A percentile compares a stretch with the other conserved stretches of the same genome.
Evolutionary conservation across 2,888 invertebrate genomes (phyloP).

Genomic region (Ganaspis brasiliensis): DNA sequence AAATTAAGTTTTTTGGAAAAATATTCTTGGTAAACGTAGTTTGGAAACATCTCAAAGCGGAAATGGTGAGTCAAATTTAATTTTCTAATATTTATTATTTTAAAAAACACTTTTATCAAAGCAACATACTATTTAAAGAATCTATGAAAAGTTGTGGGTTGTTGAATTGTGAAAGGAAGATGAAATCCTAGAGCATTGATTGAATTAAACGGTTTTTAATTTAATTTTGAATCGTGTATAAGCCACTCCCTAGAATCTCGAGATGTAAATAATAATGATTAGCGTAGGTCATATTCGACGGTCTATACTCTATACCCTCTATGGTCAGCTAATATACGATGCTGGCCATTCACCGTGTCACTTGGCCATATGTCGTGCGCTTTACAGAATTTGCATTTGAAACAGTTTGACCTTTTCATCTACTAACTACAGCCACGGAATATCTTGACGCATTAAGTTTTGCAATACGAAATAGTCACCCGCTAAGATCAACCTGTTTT

Average conservation of each 20-base stretch:
- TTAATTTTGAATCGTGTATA: slow-evolving; percentile 17
- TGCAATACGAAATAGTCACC: slow-evolving; percentile 27
- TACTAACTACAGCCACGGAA: slow-evolving; percentile 40
- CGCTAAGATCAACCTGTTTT: slow-evolving; percentile 38
- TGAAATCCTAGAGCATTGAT: slow-evolving; percentile 6
- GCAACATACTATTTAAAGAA: too few relatives aligned
- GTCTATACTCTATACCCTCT: slow-evolving; percentile 27
- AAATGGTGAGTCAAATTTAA: too few relatives aligned
- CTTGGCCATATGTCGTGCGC: slow-evolving; percentile 19
- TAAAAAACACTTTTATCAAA: too few relatives aligned
- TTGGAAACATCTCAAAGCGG: too few relatives aligned
- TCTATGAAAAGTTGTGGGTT: too few relatives aligned
- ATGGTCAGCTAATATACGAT: slow-evolving; percentile 33
- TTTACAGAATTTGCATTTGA: slow-evolving; percentile 71
- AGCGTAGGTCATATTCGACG: slow-evolving; percentile 37
- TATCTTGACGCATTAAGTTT: slow-evolving; percentile 40
- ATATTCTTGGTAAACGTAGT: too few relatives aligned
- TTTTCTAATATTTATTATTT: too few relatives aligned
- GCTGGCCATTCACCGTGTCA: slow-evolving; percentile 32
- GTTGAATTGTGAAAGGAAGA: background rate
- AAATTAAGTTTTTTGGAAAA: too few relatives aligned
- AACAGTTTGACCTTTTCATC: slow-evolving; percentile 73
- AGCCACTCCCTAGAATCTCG: slow-evolving; percentile 20
- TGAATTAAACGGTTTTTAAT: slow-evolving; percentile 11
- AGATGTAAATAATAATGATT: slow-evolving; percentile 30